Conservation (phyloP, 2,113 vertebrate species). For the Dipodomys stephensi region DNA sequence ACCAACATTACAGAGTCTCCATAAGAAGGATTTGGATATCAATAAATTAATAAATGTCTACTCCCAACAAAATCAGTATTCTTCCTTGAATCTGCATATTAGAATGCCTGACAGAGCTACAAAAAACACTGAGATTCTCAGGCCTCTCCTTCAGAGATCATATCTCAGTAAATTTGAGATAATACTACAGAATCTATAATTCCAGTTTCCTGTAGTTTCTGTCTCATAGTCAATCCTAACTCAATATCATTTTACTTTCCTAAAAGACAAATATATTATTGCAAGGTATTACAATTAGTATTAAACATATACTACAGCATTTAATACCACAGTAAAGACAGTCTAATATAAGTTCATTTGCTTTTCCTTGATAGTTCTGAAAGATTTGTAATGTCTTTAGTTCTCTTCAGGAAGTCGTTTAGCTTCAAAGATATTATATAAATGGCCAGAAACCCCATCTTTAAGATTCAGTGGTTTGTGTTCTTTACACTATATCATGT, state of each 20-base stretch:
- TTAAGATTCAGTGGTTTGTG: not conserved
- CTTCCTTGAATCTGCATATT: too few relatives aligned
- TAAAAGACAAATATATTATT: not conserved
- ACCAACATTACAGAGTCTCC: not conserved
- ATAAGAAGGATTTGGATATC: not conserved
- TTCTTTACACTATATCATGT: not conserved
- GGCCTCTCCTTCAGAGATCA: not conserved
- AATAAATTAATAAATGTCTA: not conserved
- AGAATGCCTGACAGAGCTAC: not conserved
- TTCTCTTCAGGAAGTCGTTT: not conserved
- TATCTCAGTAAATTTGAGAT: not conserved
- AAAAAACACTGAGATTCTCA: not conserved
- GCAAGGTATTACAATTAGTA: not conserved
- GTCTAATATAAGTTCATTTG: constrained; percentile 25
- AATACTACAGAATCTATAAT: not conserved
- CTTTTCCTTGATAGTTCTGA: not conserved
- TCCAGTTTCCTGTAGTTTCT: not conserved
- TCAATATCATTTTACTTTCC: constrained; percentile 4
- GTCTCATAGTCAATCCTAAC: not conserved
- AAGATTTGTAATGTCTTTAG: not conserved
- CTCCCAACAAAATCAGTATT: too few relatives aligned
- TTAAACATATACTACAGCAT: constrained; percentile 32
- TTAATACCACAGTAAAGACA: not conserved
- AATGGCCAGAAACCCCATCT: not conserved
- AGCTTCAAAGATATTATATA: not conserved